phyloP scores from a whole-genome alignment of 2,888 invertebrate genomes.

The Eudasyphora cyanicolor region DNA sequence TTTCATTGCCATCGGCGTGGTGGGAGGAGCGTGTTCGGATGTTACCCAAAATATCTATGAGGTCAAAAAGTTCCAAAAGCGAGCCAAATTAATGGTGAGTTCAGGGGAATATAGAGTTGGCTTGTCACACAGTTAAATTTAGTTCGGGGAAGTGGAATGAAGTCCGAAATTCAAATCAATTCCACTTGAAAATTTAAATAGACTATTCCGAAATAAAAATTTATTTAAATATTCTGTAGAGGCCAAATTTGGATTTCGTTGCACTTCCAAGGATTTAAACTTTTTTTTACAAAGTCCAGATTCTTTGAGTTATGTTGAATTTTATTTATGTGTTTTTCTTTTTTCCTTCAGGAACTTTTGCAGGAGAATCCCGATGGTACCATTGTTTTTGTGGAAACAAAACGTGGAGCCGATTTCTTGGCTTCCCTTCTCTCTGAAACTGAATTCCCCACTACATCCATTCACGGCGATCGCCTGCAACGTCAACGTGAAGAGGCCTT shows the following conservation, averaged over 20 bases:
- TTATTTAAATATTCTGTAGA: no score
- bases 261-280: no score
- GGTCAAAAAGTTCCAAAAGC: constrained; percentile 87
- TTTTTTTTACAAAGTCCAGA: no score
- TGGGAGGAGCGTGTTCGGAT: constrained; percentile 96
- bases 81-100: constrained; percentile 84
- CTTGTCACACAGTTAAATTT: no score
- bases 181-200: no score
- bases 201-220: no score
- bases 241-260: no score
- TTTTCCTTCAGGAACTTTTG: constrained; percentile 72
- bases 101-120: background rate
- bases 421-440: constrained; percentile 90
- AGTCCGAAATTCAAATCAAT: no score
- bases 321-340: background rate
- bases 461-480: constrained; percentile 98
- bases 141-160: no score
- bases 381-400: constrained; percentile 94
- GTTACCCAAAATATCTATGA: constrained; percentile 90
- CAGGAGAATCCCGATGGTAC: constrained; percentile 81
- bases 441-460: constrained; percentile 95
- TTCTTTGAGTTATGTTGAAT: background rate
- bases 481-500: constrained; percentile 97
- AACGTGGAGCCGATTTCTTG: constrained; percentile 93
- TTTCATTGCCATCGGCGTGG: constrained; percentile 94